Base-by-base conservation (phyloP, 2,888 invertebrate species). In the Tachina grossa region DNA sequence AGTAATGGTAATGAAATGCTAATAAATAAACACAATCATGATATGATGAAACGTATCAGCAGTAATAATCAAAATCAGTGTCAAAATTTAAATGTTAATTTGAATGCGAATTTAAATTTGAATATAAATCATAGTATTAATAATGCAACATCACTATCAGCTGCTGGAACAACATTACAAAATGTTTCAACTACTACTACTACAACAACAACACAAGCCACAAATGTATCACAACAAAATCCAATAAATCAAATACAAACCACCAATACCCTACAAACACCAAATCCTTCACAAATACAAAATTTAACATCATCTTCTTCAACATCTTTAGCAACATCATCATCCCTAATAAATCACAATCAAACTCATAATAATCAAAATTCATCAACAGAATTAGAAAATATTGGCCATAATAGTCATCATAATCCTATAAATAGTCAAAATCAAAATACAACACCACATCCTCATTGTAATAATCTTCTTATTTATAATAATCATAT, bases 1-100 rank as follows among this genome's bases (percentile, higher is more conserved):
- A 93, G 92, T 90, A 93, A 93, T 90, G 93, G 93, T 92, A 93
- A 93, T 92, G 85, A 87, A 84, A 82, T 75, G 72, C 79, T 84
- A 51, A 75, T 85, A 76, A 80, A 87, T 82, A 85, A 77, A 81
- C 80, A 66, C 66, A 83, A 87, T 87, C 82, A 87, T 84, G 85
- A 85, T 59, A 68, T 83, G 68, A 74, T 81, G 63, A 85, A 87
- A 84, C 79, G 84, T 85, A 87, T 76, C 86, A 88, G 88, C 88
- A 89, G 87, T 89, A 88, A 88, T 87, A 88, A 88, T 88, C 84
- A 77, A 75, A 86, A 81, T 81, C 84, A 77, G 66, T 82, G 74
- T 82, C 86, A 81, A 78, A 84, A 79, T 79, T 84, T 80, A 81
- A 87, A 87, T 75, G 31, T 78, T 53, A 85, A 79, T 84, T 69